Percentiles rank a stretch among this genome's conserved stretches.
Conservation (phyloP, 2,888 invertebrate species). For the Dasypogon diadema region DNA sequence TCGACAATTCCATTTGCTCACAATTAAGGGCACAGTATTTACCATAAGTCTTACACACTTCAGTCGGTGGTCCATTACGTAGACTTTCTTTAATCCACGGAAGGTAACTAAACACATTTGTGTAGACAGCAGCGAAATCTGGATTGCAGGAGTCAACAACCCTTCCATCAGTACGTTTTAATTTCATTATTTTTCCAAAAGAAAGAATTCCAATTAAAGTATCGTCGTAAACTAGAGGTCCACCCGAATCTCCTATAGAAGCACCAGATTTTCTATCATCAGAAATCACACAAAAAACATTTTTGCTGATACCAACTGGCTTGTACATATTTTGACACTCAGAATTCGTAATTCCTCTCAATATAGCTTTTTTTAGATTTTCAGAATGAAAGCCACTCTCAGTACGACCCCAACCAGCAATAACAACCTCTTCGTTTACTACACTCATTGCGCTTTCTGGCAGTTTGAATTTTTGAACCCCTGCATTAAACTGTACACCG, state of each 20-base stretch:
- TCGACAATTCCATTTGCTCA: no score
- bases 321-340: background rate
- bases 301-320: background rate
- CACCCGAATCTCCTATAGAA: constrained; percentile 9
- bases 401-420: background rate
- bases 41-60: no score
- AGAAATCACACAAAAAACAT: background rate
- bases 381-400: background rate
- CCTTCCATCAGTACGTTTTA: background rate
- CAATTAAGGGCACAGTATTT: no score
- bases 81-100: background rate
- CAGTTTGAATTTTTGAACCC: background rate
- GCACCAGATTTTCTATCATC: background rate
- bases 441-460: background rate
- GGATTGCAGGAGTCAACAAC: background rate
- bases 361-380: background rate
- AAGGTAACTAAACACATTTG: background rate
- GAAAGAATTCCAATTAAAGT: background rate
- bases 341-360: background rate
- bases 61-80: no score
- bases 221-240: constrained; percentile 3
- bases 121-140: background rate
- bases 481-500: background rate
- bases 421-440: background rate
- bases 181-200: background rate